These are phyloP conservation scores for Phyllotreta cruciferae DNA, from an alignment of 2,888 invertebrate genomes.

Conservation along the genomic window DNA sequence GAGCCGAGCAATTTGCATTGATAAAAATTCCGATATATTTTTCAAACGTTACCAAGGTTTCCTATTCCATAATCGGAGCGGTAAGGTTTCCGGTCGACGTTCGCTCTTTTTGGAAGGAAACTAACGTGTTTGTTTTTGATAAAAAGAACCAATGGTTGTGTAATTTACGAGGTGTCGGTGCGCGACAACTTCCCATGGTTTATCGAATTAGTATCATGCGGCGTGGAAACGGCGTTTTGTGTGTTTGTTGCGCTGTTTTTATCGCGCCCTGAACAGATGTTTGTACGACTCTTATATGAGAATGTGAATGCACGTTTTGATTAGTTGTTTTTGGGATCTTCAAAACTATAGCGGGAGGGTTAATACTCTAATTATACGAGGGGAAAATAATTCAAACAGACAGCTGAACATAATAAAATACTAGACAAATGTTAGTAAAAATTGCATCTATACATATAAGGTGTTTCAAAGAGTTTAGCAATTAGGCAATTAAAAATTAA, in stretches of 20 bases:
- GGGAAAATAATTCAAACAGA: too few species aligned
- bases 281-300: slow-evolving; percentile 10
- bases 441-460: too few species aligned
- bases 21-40: slow-evolving; percentile 3
- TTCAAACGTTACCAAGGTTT: slow-evolving; percentile 4
- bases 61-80: not conserved
- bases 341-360: too few species aligned
- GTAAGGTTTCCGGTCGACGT: slow-evolving; percentile 16
- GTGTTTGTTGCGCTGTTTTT: slow-evolving; percentile 16
- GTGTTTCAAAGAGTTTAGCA: too few species aligned
- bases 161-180: slow-evolving; percentile 23
- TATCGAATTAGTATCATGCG: slow-evolving; percentile 22
- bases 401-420: too few species aligned
- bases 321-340: slow-evolving; percentile 14
- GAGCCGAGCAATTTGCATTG: not conserved
- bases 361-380: too few species aligned
- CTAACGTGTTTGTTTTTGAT: slow-evolving; percentile 41
- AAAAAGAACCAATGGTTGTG: slow-evolving; percentile 21
- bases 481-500: too few species aligned
- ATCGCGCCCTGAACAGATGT: slow-evolving; percentile 22
- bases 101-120: slow-evolving; percentile 37
- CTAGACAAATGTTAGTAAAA: too few species aligned
- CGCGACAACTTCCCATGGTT: slow-evolving; percentile 27
- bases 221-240: slow-evolving; percentile 15
- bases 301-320: slow-evolving; percentile 2